Evolutionary conservation across 2,113 vertebrate genomes (phyloP).

Genomic region (Cyanoliseus patagonus): DNA sequence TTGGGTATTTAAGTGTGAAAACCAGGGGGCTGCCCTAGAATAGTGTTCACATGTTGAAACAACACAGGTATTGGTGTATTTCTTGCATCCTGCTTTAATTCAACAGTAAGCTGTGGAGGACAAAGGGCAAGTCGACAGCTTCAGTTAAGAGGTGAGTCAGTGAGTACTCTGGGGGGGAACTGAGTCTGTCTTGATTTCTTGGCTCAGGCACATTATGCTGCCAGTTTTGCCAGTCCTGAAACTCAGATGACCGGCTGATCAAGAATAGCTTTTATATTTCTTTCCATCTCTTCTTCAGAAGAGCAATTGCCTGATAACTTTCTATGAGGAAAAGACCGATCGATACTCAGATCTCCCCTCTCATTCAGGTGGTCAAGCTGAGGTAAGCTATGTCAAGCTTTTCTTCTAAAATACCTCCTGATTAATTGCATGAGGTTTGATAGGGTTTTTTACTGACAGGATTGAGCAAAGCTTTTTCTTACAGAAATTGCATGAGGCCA

Average conservation of each 20-base stretch:
- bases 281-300: neutral
- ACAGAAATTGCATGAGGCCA: neutral
- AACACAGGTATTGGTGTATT: neutral
- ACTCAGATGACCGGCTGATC: neutral
- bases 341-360: neutral
- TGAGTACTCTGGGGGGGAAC: neutral
- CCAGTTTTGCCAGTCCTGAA: neutral
- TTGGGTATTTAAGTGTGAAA: neutral
- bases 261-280: neutral
- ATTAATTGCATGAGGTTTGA: neutral
- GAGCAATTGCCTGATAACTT: neutral
- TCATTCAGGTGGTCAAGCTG: neutral
- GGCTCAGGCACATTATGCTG: neutral
- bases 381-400: neutral
- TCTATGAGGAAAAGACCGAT: neutral
- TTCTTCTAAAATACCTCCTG: neutral
- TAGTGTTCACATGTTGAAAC: neutral
- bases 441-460: neutral
- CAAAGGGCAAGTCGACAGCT: neutral
- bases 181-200: neutral
- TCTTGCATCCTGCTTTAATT: neutral
- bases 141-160: neutral
- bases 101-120: neutral
- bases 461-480: neutral
- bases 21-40: neutral